Conservation (phyloP, 1,140 invertebrate genomes). For the Drosophila ohnishii region DNA sequence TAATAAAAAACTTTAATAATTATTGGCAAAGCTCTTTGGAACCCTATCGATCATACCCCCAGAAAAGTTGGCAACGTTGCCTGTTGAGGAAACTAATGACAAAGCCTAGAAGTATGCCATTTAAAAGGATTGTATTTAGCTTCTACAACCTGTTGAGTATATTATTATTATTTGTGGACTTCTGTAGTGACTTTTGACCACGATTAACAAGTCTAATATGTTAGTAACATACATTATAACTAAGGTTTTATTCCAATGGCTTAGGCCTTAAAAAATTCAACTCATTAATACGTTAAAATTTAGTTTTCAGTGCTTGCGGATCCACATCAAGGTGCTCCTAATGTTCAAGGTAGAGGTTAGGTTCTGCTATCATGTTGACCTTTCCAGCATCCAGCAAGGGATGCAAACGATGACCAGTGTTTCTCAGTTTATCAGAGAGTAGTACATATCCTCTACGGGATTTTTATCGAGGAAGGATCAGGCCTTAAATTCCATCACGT, state of each 20-base stretch:
- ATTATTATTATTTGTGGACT: neutral
- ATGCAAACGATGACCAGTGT: too few relatives aligned
- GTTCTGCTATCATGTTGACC: neutral
- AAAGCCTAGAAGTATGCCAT: constrained; percentile 59
- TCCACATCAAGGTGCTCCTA: constrained; percentile 7
- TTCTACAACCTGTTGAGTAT: neutral
- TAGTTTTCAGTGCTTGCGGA: constrained; percentile 32
- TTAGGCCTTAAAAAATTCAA: neutral
- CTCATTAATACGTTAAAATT: constrained; percentile 7
- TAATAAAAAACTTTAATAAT: neutral
- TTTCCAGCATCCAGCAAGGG: too few relatives aligned
- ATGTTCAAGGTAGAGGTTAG: neutral
- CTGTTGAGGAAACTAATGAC: too few relatives aligned
- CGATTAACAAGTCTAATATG: too few relatives aligned
- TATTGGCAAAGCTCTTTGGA: neutral
- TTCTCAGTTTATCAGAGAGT: too few relatives aligned
- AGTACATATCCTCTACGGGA: too few relatives aligned
- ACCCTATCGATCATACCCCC: neutral
- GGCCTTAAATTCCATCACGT: too few relatives aligned
- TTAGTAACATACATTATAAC: too few relatives aligned
- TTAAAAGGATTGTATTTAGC: neutral
- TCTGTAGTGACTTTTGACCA: too few relatives aligned
- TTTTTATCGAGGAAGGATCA: too few relatives aligned
- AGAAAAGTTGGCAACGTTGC: constrained; percentile 10
- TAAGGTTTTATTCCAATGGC: neutral